Conservation (phyloP, 2,113 vertebrate species). For the Chaetorhynchus papuensis region DNA sequence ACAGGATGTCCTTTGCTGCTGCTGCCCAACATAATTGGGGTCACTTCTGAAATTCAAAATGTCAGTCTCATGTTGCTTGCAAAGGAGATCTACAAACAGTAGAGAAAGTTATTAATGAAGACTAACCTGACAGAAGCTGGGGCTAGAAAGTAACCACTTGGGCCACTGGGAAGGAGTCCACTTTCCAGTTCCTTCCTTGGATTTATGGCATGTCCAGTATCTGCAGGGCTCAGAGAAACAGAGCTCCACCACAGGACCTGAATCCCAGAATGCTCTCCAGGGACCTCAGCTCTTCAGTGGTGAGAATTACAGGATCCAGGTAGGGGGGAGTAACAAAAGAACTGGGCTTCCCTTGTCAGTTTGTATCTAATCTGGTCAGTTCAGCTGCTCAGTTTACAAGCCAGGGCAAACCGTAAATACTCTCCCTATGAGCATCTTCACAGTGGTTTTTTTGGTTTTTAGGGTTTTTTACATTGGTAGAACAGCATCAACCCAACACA, state of each 20-base stretch:
- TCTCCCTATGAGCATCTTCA: background rate
- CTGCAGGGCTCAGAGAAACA: background rate
- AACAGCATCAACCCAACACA: background rate
- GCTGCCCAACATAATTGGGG: background rate
- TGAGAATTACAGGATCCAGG: background rate
- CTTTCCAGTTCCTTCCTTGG: background rate
- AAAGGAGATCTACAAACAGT: background rate
- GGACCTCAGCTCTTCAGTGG: background rate
- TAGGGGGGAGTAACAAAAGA: background rate
- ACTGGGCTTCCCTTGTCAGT: background rate
- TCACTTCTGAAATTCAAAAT: background rate
- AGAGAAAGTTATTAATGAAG: background rate
- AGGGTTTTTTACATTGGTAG: background rate
- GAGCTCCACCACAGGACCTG: background rate
- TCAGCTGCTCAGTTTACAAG: background rate
- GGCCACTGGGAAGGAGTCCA: background rate
- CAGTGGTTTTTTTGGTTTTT: fast-evolving
- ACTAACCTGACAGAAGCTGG: background rate
- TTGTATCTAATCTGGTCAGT: background rate
- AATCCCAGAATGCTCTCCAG: background rate
- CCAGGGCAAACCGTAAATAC: background rate
- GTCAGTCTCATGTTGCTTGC: background rate
- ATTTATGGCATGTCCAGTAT: background rate
- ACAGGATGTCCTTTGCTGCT: background rate
- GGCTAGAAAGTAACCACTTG: background rate